Conservation (phyloP, 2,113 vertebrate genomes). For the Tachycineta bicolor region DNA sequence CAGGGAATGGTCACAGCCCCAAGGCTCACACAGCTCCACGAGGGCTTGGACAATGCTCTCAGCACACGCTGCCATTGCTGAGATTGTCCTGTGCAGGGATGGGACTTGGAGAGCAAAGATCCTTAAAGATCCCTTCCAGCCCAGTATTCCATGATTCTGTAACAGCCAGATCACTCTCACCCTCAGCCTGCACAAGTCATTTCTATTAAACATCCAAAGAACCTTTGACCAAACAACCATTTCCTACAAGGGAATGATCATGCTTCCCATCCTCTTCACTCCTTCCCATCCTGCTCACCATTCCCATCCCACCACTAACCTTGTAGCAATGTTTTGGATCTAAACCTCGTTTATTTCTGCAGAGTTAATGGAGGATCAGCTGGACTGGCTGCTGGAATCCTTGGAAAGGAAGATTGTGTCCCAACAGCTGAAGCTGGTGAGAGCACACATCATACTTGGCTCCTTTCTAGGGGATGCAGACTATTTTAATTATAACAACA, state of each 20-base stretch:
- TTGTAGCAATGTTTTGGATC: not conserved
- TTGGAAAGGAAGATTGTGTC: slow-evolving; percentile 55
- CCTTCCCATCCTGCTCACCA: not conserved
- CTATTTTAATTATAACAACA: not conserved
- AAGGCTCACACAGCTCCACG: not conserved
- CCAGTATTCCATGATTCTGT: not conserved
- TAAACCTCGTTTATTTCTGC: not conserved
- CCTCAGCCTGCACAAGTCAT: not conserved
- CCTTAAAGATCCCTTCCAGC: not conserved
- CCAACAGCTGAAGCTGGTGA: slow-evolving; percentile 70
- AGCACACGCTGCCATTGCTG: not conserved
- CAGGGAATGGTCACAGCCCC: not conserved
- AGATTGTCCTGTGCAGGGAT: not conserved
- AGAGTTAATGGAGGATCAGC: slow-evolving; percentile 70
- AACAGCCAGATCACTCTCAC: too few relatives aligned
- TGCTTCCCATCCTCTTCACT: not conserved
- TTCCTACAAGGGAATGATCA: not conserved
- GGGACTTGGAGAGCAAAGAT: not conserved
- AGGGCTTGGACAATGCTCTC: rapidly evolving
- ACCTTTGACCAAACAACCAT: rapidly evolving
- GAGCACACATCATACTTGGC: not conserved
- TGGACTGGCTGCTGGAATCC: slow-evolving; percentile 66
- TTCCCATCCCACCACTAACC: rapidly evolving
- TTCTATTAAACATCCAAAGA: not conserved
- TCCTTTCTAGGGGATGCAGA: rapidly evolving